Evolutionary conservation across 2,888 invertebrate species (phyloP).

Genomic region (Sthenelais limicola): DNA sequence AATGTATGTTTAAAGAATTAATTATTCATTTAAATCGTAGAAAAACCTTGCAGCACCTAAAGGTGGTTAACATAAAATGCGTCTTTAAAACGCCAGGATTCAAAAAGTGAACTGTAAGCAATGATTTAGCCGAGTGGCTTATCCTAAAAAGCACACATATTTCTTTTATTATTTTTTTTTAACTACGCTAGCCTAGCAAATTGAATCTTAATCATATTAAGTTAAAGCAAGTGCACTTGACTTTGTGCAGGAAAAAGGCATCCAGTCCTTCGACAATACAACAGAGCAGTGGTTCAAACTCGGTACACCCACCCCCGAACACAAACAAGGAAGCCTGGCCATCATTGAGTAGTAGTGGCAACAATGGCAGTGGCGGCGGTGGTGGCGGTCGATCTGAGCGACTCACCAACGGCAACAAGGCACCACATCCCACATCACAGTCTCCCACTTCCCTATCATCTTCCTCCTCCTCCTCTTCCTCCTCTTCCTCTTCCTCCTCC

Average conservation of each 20-base stretch:
- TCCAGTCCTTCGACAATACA: slow-evolving; percentile 30
- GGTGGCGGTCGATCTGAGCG: slow-evolving; percentile 27
- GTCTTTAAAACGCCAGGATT: too few relatives aligned
- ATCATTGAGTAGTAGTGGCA: slow-evolving; percentile 27
- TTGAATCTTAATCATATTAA: too few relatives aligned
- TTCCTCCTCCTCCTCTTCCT: neutral
- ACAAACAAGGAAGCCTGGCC: slow-evolving; percentile 46
- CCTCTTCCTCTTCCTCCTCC: slow-evolving; percentile 5
- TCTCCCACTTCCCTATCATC: neutral
- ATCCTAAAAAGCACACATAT: too few relatives aligned
- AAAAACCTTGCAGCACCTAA: too few relatives aligned
- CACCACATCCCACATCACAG: slow-evolving; percentile 36
- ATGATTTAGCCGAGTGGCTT: too few relatives aligned
- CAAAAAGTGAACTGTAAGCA: too few relatives aligned
- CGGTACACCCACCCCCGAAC: slow-evolving; percentile 11
- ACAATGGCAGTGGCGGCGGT: neutral
- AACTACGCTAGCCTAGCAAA: too few relatives aligned
- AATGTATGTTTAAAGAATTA: too few relatives aligned
- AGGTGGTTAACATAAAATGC: too few relatives aligned
- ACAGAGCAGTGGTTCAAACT: slow-evolving; percentile 14
- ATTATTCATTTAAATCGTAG: too few relatives aligned
- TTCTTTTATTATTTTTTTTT: too few relatives aligned
- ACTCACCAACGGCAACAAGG: slow-evolving; percentile 53
- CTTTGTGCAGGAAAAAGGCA: slow-evolving; percentile 29
- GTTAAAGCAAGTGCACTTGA: too few relatives aligned